Evolutionary conservation across 1,140 invertebrate species (phyloP), one percentile per base, ranked within the genome.

Genomic region (Probaryconus sp.): DNA sequence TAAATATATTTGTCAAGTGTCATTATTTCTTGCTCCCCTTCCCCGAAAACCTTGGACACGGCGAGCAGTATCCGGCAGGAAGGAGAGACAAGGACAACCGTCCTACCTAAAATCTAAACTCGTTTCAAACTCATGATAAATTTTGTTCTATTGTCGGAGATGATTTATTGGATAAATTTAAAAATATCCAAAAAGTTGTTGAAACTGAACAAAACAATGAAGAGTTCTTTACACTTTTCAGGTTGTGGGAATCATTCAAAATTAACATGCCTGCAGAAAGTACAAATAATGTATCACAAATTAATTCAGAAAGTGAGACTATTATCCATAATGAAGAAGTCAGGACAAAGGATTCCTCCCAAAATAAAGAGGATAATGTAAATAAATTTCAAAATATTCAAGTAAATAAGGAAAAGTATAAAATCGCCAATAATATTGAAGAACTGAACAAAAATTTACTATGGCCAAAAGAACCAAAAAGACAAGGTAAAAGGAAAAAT

Each of bases 101-200:
- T n/a, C n/a, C n/a, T n/a, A 17, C 1, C 7, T 9, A 33, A 21
- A 24, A 7, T 53, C 48, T 18, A 51, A 11, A 0, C 35, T 26
- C 38, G 10, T n/a, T n/a, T n/a, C n/a, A n/a, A n/a, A 17, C 48
- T 38, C 38, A 38, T 11, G 11, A 38, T 9, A 11, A 53, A 10
- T 53, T 53, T 53, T 53, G 4, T 38, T 53, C 48, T 4, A 38
- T 38, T 38, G 20, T 53, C 6, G 48, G 35, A 26, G 48, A 55
- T 13, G 50, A 42, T 9, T 26, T 55, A 7, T 13, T 53, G 5
- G 24, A 55, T 24, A 42, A 40, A n/a, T 55, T 40, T 7, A 18
- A 40, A 40, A 55, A 55, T 30, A 55, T 55, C 40, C 21, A 5
- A 30, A 14, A 30, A 40, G 37, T 42, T 13, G 37, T 55, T 17